phyloP scores from a whole-genome alignment of 2,888 invertebrate genomes.

The Lasioglossum oenotherae region DNA sequence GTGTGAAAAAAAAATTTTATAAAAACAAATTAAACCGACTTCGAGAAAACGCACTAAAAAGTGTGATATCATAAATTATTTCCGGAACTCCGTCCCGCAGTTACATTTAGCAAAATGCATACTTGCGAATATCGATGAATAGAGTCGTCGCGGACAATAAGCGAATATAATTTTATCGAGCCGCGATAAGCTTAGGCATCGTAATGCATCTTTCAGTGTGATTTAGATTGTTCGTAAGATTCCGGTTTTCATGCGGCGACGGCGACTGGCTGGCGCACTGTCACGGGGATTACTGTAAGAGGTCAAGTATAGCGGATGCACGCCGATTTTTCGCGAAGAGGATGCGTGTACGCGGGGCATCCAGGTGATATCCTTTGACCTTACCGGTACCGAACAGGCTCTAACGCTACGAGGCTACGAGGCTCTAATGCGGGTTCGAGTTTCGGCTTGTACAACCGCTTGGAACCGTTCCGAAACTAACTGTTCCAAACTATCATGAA shows the following conservation, averaged over 20 bases:
- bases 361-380: conserved; percentile 65
- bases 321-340: conserved; percentile 51
- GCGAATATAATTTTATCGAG: no score
- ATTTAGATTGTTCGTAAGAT: conserved; percentile 33
- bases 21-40: no score
- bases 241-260: conserved; percentile 17
- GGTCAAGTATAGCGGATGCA: conserved; percentile 60
- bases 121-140: no score
- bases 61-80: no score
- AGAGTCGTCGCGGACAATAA: no score
- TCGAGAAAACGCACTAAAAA: no score
- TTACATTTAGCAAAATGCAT: no score
- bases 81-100: no score
- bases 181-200: no score
- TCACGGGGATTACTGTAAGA: conserved; percentile 50
- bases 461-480: not conserved
- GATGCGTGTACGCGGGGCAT: conserved; percentile 62
- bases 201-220: not conserved
- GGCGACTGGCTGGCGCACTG: conserved; percentile 21
- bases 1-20: no score
- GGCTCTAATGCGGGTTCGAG: conserved; percentile 60
- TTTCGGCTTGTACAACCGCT: conserved; percentile 29
- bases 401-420: conserved; percentile 45
- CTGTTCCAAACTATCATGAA: no score
- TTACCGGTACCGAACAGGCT: conserved; percentile 56